Percentiles rank a stretch among this genome's conserved stretches.
Conservation (phyloP, 2,113 vertebrate species). For the Azemiops feae region DNA sequence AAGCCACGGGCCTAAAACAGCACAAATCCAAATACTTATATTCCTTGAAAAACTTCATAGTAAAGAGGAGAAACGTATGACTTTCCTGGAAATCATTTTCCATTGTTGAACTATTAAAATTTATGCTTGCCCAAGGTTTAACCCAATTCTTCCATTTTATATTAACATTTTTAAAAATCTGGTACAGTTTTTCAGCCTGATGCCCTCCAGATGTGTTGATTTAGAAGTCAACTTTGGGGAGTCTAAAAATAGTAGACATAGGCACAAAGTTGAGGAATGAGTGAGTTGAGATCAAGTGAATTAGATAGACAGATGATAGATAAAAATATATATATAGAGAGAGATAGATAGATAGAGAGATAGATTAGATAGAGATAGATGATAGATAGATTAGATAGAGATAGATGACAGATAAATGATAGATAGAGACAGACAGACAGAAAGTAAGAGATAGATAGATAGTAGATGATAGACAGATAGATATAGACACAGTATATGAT, state of each 20-base stretch:
- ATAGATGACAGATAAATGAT: no score
- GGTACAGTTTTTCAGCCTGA: background rate
- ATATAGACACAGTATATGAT: no score
- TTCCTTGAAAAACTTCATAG: background rate
- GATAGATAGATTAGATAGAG: no score
- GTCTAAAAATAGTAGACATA: background rate
- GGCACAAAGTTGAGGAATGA: background rate
- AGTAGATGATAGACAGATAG: no score
- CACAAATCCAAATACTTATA: background rate
- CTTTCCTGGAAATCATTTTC: background rate
- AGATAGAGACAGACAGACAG: no score
- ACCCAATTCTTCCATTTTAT: background rate
- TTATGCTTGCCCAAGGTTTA: background rate
- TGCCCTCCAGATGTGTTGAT: background rate
- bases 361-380: no score
- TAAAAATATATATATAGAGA: no score
- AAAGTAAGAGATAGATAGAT: no score
- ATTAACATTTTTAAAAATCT: background rate
- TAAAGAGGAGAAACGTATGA: background rate
- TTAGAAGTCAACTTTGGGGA: background rate
- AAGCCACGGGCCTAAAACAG: background rate
- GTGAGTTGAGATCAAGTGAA: background rate
- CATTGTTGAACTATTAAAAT: background rate
- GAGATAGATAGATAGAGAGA: background rate
- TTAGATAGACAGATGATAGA: background rate